Evolutionary conservation across 2,113 vertebrate genomes (phyloP).

Genomic region (Centropus bengalensis): DNA sequence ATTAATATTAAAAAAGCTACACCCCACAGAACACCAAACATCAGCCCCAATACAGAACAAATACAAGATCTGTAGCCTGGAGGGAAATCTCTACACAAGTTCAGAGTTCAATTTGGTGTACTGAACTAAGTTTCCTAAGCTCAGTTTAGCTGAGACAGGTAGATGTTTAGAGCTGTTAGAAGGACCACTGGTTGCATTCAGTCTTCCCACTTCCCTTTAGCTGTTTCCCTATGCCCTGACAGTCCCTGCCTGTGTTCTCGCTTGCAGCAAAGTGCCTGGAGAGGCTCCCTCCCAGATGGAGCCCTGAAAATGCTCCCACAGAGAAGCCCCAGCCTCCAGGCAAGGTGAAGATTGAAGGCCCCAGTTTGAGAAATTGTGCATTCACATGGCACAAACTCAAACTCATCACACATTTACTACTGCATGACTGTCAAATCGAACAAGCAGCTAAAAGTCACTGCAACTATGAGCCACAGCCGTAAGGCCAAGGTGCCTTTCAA

Average conservation of each 20-base stretch:
- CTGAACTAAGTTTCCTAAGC: background rate
- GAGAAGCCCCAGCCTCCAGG: background rate
- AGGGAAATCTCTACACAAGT: background rate
- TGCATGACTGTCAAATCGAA: background rate
- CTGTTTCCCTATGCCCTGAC: fast-evolving
- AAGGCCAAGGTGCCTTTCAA: background rate
- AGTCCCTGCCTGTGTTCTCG: background rate
- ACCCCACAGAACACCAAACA: background rate
- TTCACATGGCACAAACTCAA: fast-evolving
- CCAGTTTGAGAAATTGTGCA: background rate
- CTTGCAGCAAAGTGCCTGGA: fast-evolving
- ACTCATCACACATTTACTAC: background rate
- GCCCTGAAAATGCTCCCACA: background rate
- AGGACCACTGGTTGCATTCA: no score
- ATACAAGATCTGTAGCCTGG: background rate
- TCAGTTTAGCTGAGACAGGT: background rate
- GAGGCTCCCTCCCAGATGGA: background rate
- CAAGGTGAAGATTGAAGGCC: background rate
- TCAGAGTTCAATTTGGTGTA: fast-evolving
- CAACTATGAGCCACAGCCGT: background rate
- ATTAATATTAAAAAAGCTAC: background rate
- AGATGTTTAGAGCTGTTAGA: background rate
- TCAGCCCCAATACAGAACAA: background rate
- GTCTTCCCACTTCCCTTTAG: background rate
- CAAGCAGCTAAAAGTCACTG: background rate